These are phyloP conservation scores for Galaxea fascicularis DNA, from an alignment of 92 coral and sea anemone species.

Conservation along the genomic window DNA sequence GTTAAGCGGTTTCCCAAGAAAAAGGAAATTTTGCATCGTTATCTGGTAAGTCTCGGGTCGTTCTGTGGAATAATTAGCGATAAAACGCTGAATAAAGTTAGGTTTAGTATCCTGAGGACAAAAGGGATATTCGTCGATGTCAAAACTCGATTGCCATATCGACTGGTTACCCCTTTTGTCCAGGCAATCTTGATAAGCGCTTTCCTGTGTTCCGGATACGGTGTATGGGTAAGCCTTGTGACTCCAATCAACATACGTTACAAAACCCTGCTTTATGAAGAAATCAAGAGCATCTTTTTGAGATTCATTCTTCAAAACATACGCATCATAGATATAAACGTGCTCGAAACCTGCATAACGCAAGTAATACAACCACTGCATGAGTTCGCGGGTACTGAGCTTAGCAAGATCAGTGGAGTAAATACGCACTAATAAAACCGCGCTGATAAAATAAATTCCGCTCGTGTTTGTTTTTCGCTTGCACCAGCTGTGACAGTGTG, in stretches of 20 bases:
- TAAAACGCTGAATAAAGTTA: conserved; percentile 54
- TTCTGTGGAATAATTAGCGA: conserved; percentile 26
- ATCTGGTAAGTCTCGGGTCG: conserved; percentile 60
- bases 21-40: conserved; percentile 68
- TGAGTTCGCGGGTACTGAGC: conserved; percentile 70
- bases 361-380: conserved; percentile 70
- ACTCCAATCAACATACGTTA: conserved; percentile 76
- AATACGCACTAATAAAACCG: conserved; percentile 72
- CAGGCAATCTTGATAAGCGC: conserved; percentile 65
- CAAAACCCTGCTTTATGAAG: conserved; percentile 62
- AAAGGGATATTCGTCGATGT: conserved; percentile 78
- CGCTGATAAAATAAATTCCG: conserved; percentile 62
- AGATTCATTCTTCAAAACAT: conserved; percentile 64
- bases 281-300: conserved; percentile 64
- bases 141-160: conserved; percentile 63
- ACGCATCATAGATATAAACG: conserved; percentile 76
- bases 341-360: conserved; percentile 78
- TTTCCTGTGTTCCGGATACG: conserved; percentile 60
- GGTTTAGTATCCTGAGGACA: conserved; percentile 55
- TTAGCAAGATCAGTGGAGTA: conserved; percentile 58
- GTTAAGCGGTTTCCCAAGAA: conserved; percentile 70
- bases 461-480: conserved; percentile 37
- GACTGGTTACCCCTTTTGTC: conserved; percentile 46
- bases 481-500: conserved; percentile 65
- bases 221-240: conserved; percentile 66